These are phyloP conservation scores for Myotis daubentonii DNA, from an alignment of 2,797 vertebrate species.

Conservation along the genomic window DNA sequence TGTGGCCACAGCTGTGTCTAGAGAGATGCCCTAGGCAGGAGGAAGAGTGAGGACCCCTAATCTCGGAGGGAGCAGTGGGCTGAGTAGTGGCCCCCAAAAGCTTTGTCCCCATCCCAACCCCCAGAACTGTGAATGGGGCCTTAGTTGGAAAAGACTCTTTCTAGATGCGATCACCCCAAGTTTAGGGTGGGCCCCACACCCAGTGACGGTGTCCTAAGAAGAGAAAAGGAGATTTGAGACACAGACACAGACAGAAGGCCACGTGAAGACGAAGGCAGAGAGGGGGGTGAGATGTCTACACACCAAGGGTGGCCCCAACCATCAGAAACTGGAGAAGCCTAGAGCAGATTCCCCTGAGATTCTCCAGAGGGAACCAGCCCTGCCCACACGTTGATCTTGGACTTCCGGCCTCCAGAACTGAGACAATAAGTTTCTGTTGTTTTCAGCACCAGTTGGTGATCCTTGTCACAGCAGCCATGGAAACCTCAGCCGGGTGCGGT, in stretches of 20 bases:
- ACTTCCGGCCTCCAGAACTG: background rate
- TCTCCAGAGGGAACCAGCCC: background rate
- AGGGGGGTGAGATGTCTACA: accelerated
- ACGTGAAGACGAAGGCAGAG: background rate
- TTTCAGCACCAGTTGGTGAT: background rate
- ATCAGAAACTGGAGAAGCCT: background rate
- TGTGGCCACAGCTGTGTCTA: accelerated
- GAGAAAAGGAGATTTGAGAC: too few relatives aligned
- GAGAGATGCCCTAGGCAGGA: background rate
- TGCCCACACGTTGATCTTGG: background rate
- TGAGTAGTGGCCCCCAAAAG: background rate
- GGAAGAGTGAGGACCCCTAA: background rate
- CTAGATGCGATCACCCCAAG: background rate
- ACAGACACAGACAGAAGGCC: background rate
- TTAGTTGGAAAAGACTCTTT: background rate
- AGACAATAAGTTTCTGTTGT: background rate
- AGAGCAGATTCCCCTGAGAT: background rate
- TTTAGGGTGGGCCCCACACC: background rate
- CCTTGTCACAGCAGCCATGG: background rate
- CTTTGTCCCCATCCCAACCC: background rate
- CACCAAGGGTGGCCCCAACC: background rate
- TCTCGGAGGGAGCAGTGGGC: too few relatives aligned
- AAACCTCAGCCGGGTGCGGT: background rate
- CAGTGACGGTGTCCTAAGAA: background rate
- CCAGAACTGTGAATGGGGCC: background rate